Base-by-base conservation (phyloP, 2,888 invertebrate genomes). In the Leucophenga maculata region DNA sequence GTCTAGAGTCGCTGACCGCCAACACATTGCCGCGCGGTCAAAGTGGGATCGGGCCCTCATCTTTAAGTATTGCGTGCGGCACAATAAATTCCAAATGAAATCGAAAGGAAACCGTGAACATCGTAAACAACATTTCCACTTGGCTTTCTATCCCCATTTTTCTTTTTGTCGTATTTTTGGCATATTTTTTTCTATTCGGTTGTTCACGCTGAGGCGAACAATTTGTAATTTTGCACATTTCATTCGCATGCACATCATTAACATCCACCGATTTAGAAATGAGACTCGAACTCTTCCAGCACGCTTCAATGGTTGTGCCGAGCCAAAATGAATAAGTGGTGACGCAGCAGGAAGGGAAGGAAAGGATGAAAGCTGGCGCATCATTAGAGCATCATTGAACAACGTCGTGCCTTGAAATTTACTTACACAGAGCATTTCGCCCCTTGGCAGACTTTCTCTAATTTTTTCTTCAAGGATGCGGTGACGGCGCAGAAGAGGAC, bases 31-130 rank as follows among this genome's bases (percentile, higher is more conserved):
- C 26, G 50, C 3, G 13, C 4, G 50, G 50, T 6, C 16, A 11
- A 50, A 50, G 50, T n/a, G 50, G 50, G n/a, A 16, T 46, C 3
- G 72, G 70, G 32, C 62, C 60, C 68, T 68, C 59, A 64, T 11
- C 52, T 50, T 22, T 46, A 11, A 67, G 65, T 69, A 78, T 78
- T 75, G 77, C 72, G 55, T 66, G 66, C 55, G 16, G 64, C 74
- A 9, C 20, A 79, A 82, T 79, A 81, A 81, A 81, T 81, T 76
- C 74, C 71, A 74, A 78, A 78, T 75, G 78, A 84, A 84, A 84
- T 84, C 82, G 82, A 83, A 84, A 82, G 80, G 82, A 83, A 83
- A 82, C 81, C 78, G 79, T 80, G 79, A 84, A 84, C 80, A 81
- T 78, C 83, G 77, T 83, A 81, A 84, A 81, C 78, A 84, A 79